These are phyloP conservation scores for Pristionchus entomophagus DNA, from an alignment of 2,888 invertebrate species.

Conservation along the genomic window DNA sequence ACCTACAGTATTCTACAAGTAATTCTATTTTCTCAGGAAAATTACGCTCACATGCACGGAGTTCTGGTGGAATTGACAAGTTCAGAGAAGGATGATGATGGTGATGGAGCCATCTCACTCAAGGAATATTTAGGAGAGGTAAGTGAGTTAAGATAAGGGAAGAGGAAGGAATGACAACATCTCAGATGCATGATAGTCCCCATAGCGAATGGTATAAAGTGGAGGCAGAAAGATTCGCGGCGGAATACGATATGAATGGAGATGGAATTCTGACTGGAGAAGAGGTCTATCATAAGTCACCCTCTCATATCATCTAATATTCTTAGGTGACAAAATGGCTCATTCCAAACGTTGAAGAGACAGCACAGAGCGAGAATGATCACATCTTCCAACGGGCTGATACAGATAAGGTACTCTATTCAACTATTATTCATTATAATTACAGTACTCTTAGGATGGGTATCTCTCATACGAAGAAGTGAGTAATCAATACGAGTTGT, in stretches of 20 bases:
- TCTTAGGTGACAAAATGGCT: constrained; percentile 85
- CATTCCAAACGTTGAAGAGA: constrained; percentile 88
- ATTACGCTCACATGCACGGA: constrained; percentile 41
- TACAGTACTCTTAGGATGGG: constrained; percentile 80
- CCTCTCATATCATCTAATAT: not conserved
- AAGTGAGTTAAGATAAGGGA: not conserved
- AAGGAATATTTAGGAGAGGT: constrained; percentile 86
- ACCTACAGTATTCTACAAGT: not conserved
- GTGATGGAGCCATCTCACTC: constrained; percentile 89
- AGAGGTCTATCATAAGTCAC: constrained; percentile 82
- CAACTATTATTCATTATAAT: not conserved
- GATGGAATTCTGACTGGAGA: constrained; percentile 86
- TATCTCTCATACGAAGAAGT: constrained; percentile 87
- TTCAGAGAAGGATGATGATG: constrained; percentile 88
- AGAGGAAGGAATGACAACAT: not conserved
- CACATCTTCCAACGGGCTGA: constrained; percentile 84
- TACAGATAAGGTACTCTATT: constrained; percentile 75
- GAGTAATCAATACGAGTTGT: constrained; percentile 87
- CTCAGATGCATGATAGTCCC: constrained; percentile 41
- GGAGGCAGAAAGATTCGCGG: constrained; percentile 83
- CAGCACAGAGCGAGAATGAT: constrained; percentile 90
- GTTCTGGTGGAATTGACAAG: constrained; percentile 80
- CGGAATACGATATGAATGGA: constrained; percentile 86
- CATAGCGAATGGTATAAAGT: constrained; percentile 50
- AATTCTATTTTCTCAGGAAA: constrained; percentile 4